Base-by-base conservation (phyloP, 2,888 invertebrate genomes). In the Lasioglossum marginatum region DNA sequence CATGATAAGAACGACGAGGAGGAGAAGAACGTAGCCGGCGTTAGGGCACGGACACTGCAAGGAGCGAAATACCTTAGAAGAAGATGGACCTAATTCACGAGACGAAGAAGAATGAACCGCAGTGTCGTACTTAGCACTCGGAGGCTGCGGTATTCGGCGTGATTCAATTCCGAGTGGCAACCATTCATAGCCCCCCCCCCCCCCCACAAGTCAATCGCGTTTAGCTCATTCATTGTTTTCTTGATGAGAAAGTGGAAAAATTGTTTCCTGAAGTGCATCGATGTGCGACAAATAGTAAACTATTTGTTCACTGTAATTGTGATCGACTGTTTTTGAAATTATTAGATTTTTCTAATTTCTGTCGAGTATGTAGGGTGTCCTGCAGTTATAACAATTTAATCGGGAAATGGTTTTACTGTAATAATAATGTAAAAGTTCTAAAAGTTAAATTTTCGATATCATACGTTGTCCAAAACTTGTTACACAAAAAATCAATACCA, bases 71-170 rank as follows among this genome's bases (percentile, higher is more conserved):
- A 78, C 68, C n/a, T 83, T 76, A 68, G 79, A 79, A 45, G n/a
- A 71, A 78, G 80, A 77, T 79, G 45, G 76, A 45, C 19, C 73
- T 77, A 80, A 75, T 60, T 81, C 73, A n/a, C 66, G n/a, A 68
- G 72, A 81, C 68, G 70, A 87, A 78, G 84, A 85, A 78, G 81
- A 88, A 81, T 82, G 60, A 78, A 34, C 63, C 27, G 12, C 83
- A 82, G 82, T 82, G 45, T 40, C 83, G 85, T 85, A 77, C 27
- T 77, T 60, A 81, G 68, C 2, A 77, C 52, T 16, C 34, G 14
- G 71, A 48, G n/a, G 12, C 23, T 40, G 60, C 37, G 14, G 45
- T 48, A 12, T 5, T 2, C 27, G 23, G 23, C 19, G 40, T 23
- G 23, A 76, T 63, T 76, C 27, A 43, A 63, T 63, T 63, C n/a